Percentiles rank a stretch among this genome's conserved stretches.
These are phyloP conservation scores for Nicator chloris DNA, from an alignment of 2,113 vertebrate species.

Conservation along the genomic window DNA sequence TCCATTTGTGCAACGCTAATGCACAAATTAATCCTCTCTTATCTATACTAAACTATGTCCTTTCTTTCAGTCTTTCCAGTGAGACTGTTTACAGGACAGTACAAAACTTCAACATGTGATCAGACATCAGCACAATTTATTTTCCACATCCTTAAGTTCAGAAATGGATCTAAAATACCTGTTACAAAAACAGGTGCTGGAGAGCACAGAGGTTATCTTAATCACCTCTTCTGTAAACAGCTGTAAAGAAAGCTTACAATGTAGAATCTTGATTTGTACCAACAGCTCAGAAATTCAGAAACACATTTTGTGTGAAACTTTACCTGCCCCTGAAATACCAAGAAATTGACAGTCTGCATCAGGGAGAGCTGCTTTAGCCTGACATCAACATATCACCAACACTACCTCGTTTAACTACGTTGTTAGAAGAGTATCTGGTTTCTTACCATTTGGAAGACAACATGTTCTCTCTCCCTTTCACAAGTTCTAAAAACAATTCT, in stretches of 20 bases:
- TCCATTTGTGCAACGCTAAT: background rate
- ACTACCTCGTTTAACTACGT: background rate
- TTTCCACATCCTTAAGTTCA: background rate
- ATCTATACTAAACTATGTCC: background rate
- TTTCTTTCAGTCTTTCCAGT: background rate
- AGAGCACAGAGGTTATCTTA: background rate
- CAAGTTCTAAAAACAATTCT: constrained; percentile 95
- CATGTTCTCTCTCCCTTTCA: constrained; percentile 77
- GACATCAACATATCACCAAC: background rate
- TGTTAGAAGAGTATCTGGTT: background rate
- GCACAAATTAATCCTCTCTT: background rate
- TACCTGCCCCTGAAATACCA: background rate
- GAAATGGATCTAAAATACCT: background rate
- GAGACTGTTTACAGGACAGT: background rate
- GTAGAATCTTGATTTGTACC: background rate
- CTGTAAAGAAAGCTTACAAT: background rate
- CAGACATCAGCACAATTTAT: background rate
- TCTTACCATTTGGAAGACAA: constrained; percentile 96
- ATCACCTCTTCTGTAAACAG: background rate
- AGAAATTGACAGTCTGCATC: background rate
- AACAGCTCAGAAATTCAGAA: background rate
- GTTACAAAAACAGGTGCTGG: background rate
- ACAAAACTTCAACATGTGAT: background rate
- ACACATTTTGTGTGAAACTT: background rate
- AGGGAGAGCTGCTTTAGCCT: background rate